Evolutionary conservation across 2,888 invertebrate species (phyloP).

Genomic region (Plagodis dolabraria): DNA sequence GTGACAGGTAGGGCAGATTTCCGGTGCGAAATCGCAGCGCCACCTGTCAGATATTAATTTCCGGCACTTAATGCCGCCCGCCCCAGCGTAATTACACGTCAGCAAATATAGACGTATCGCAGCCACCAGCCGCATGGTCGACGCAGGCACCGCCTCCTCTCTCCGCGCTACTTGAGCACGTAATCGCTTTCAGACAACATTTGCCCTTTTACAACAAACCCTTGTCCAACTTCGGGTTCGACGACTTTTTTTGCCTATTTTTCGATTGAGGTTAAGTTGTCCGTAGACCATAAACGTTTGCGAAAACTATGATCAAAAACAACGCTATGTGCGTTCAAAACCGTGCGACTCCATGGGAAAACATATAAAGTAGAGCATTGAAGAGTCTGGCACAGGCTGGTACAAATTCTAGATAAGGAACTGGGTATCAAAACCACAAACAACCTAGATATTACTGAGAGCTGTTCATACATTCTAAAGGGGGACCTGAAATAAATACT

Average conservation of each 20-base stretch:
- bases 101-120: conserved; percentile 58
- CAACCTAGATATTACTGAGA: conserved; percentile 3
- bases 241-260: conserved; percentile 5
- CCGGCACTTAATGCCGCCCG: conserved; percentile 63
- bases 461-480: conserved; percentile 9
- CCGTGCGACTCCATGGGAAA: too few species aligned
- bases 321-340: too few species aligned
- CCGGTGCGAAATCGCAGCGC: conserved; percentile 46
- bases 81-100: conserved; percentile 58
- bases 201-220: conserved; percentile 30
- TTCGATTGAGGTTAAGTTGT: neutral
- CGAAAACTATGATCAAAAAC: neutral
- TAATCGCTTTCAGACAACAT: conserved; percentile 39
- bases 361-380: too few species aligned
- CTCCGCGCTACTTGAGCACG: conserved; percentile 43
- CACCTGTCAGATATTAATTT: conserved; percentile 76
- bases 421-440: conserved; percentile 8
- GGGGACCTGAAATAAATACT: conserved; percentile 34
- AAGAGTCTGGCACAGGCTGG: conserved; percentile 3
- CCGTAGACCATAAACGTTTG: neutral
- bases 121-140: conserved; percentile 27
- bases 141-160: conserved; percentile 17
- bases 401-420: conserved; percentile 9
- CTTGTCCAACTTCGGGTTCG: conserved; percentile 11
- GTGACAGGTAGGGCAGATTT: conserved; percentile 45